A percentile compares a stretch with the other conserved stretches of the same genome.
Conservation (phyloP, 2,797 vertebrate genomes). For the Sebastolobus alascanus region DNA sequence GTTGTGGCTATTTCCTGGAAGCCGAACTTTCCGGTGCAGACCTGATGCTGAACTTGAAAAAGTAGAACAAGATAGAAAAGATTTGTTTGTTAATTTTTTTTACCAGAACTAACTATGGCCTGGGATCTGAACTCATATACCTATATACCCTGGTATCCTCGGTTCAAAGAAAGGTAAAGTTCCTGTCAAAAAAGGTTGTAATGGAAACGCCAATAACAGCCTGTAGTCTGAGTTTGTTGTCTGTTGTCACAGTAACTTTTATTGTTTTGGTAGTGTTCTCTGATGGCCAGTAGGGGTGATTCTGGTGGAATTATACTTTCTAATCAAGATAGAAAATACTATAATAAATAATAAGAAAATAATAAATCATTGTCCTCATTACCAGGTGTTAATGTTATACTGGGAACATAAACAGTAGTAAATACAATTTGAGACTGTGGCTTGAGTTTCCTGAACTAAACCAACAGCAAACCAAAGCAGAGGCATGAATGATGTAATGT, state of each 20-base stretch:
- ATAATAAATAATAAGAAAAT: neutral
- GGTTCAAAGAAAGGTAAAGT: neutral
- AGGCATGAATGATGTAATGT: constrained; percentile 33
- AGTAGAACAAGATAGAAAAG: no score
- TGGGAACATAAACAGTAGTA: neutral
- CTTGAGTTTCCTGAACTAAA: neutral
- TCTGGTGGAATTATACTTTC: neutral
- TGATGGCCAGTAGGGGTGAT: constrained; percentile 22
- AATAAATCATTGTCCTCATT: neutral
- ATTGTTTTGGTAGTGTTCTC: constrained; percentile 2
- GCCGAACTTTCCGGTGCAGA: no score
- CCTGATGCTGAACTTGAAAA: no score
- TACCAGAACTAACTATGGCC: no score
- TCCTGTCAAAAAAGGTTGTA: no score
- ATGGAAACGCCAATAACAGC: no score
- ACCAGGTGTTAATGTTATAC: neutral
- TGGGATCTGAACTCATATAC: neutral
- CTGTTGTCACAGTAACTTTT: neutral
- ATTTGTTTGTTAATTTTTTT: no score
- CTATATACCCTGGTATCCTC: neutral
- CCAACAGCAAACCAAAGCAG: neutral
- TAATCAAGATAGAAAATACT: neutral
- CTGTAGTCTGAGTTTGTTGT: neutral
- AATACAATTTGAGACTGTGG: neutral
- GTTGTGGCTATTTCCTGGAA: no score